Conservation (phyloP, 2,113 vertebrate genomes). For the Colius striatus region DNA sequence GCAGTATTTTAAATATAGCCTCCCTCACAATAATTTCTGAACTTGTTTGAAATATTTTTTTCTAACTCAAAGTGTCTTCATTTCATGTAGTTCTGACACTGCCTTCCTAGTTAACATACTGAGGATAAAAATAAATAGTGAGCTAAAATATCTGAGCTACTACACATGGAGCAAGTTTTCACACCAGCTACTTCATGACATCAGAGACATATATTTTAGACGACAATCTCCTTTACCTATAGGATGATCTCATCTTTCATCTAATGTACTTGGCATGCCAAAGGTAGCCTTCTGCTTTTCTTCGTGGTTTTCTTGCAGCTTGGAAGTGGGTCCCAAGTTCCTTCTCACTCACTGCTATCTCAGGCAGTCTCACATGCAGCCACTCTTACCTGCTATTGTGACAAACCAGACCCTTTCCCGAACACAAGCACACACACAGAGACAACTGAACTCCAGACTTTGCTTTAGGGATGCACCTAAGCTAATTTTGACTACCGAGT, state of each 20-base stretch:
- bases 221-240: slow-evolving; percentile 46
- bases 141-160: slow-evolving; percentile 59
- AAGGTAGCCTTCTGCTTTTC: slow-evolving; percentile 30
- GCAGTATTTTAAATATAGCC: background rate
- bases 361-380: background rate
- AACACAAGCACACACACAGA: background rate
- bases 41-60: background rate
- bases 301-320: slow-evolving; percentile 30
- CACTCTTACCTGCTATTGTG: background rate
- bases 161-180: slow-evolving; percentile 41
- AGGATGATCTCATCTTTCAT: slow-evolving; percentile 11
- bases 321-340: slow-evolving; percentile 19
- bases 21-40: background rate
- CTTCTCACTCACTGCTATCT: slow-evolving; percentile 11
- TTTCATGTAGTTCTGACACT: slow-evolving; percentile 37
- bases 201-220: slow-evolving; percentile 49
- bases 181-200: slow-evolving; percentile 50
- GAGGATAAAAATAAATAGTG: slow-evolving; percentile 51
- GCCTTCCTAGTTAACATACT: slow-evolving; percentile 39
- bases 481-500: slow-evolving; percentile 4
- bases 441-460: background rate
- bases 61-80: background rate
- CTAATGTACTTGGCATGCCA: slow-evolving; percentile 30
- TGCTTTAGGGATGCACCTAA: background rate
- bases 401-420: background rate